These are phyloP conservation scores for Lathamus discolor DNA, from an alignment of 2,113 vertebrate genomes.

Conservation along the genomic window DNA sequence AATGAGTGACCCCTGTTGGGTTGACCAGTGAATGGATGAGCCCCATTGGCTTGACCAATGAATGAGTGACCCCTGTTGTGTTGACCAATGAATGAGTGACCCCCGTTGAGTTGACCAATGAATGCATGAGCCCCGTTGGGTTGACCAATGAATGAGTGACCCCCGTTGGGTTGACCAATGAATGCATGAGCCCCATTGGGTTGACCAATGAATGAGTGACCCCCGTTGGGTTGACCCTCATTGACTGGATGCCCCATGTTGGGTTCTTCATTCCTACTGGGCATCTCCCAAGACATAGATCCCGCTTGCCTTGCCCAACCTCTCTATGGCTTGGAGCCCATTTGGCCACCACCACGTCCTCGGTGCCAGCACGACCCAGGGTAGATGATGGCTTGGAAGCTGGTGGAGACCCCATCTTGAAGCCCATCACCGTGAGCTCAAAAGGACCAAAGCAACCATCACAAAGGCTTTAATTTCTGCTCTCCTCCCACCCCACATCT, in stretches of 20 bases:
- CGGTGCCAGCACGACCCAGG: neutral
- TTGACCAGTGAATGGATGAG: too few species aligned
- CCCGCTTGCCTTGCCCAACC: too few species aligned
- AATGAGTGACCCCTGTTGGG: too few species aligned
- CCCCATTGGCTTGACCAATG: too few species aligned
- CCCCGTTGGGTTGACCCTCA: rapidly evolving
- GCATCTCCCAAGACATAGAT: rapidly evolving
- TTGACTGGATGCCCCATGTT: neutral
- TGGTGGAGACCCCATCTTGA: neutral
- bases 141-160: too few species aligned
- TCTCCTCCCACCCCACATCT: neutral
- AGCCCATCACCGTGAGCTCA: neutral
- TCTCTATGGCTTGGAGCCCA: neutral
- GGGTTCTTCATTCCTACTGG: neutral
- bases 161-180: rapidly evolving
- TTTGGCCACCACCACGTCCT: neutral
- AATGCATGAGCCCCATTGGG: neutral
- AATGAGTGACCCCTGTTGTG: too few species aligned
- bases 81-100: too few species aligned
- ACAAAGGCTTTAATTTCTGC: neutral
- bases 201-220: neutral
- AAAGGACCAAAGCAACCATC: neutral
- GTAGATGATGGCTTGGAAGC: neutral
- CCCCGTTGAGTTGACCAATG: too few species aligned
- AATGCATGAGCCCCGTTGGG: too few species aligned